Conservation (phyloP, 2,113 vertebrate genomes). For the Columba janthina region DNA sequence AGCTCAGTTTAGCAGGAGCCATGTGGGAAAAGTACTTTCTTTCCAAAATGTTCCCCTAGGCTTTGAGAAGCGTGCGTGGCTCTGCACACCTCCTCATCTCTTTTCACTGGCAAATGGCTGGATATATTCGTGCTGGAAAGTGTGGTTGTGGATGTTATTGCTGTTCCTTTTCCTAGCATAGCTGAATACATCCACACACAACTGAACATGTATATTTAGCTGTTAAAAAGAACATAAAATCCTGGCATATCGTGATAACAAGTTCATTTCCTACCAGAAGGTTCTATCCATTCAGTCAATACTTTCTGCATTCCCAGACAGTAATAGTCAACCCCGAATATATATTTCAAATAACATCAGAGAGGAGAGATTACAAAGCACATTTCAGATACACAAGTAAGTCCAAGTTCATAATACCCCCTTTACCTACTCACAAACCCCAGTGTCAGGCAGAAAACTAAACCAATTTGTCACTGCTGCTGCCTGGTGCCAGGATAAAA, state of each 20-base stretch:
- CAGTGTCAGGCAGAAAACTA: slow-evolving; percentile 58
- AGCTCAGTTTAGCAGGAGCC: background rate
- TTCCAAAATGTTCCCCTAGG: background rate
- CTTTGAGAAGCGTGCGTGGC: background rate
- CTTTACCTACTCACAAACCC: background rate
- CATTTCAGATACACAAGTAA: slow-evolving; percentile 20
- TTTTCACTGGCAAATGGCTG: background rate
- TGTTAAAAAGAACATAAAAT: background rate
- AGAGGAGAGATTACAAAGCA: background rate
- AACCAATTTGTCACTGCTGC: slow-evolving; percentile 71
- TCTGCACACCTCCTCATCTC: background rate
- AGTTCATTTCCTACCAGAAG: slow-evolving; percentile 22
- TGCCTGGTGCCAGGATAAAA: slow-evolving; percentile 64
- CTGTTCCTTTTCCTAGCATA: background rate
- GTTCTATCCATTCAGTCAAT: background rate
- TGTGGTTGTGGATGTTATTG: background rate
- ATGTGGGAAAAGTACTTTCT: background rate
- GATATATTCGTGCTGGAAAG: slow-evolving; percentile 19
- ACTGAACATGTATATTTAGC: slow-evolving; percentile 26
- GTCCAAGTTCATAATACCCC: background rate
- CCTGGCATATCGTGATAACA: background rate
- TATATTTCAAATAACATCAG: background rate
- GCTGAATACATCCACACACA: background rate
- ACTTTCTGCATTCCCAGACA: background rate
- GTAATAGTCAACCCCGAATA: background rate